A percentile compares a stretch with the other conserved stretches of the same genome.
phyloP scores from a whole-genome alignment of 2,797 vertebrate species.

The Coendou prehensilis region DNA sequence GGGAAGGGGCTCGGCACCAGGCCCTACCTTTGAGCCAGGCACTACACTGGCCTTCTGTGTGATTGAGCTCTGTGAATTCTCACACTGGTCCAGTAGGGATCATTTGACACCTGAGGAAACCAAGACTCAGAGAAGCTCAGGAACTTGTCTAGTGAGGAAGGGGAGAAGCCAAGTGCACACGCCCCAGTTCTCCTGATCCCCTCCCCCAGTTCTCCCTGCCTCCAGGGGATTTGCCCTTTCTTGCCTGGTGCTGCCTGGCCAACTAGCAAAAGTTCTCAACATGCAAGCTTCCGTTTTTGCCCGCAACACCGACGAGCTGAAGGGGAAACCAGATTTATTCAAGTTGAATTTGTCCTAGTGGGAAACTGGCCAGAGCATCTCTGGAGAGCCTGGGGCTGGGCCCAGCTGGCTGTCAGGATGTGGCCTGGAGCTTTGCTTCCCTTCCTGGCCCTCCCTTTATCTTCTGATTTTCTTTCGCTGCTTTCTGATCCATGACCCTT shows the following conservation, averaged over 20 bases:
- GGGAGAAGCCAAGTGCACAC: not conserved
- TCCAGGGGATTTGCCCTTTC: not conserved
- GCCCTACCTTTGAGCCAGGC: not conserved
- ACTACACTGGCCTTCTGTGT: not conserved
- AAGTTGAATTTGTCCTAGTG: slow-evolving; percentile 76
- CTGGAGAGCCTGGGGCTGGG: slow-evolving; percentile 64
- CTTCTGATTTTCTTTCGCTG: slow-evolving; percentile 70
- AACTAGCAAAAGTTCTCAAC: slow-evolving; percentile 45
- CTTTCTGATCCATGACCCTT: slow-evolving; percentile 76
- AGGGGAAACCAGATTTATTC: slow-evolving; percentile 71
- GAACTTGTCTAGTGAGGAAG: slow-evolving; percentile 15
- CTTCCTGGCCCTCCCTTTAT: slow-evolving; percentile 73
- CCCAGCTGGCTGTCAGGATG: slow-evolving; percentile 71
- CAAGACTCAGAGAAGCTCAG: slow-evolving; percentile 28
- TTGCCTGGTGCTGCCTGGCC: not conserved
- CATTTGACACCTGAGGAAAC: slow-evolving; percentile 39
- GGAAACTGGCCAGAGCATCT: slow-evolving; percentile 76
- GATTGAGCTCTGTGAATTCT: slow-evolving; percentile 37
- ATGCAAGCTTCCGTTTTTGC: slow-evolving; percentile 53
- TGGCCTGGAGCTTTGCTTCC: slow-evolving; percentile 74
- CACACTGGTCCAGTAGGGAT: not conserved
- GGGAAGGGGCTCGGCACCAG: slow-evolving; percentile 1
- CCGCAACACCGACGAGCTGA: slow-evolving; percentile 51
- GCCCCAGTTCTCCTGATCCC: not conserved
- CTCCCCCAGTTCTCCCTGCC: not conserved